These are phyloP conservation scores for Crossaster papposus DNA, from an alignment of 53 echinoderm and acorn worm genomes.

Conservation along the genomic window DNA sequence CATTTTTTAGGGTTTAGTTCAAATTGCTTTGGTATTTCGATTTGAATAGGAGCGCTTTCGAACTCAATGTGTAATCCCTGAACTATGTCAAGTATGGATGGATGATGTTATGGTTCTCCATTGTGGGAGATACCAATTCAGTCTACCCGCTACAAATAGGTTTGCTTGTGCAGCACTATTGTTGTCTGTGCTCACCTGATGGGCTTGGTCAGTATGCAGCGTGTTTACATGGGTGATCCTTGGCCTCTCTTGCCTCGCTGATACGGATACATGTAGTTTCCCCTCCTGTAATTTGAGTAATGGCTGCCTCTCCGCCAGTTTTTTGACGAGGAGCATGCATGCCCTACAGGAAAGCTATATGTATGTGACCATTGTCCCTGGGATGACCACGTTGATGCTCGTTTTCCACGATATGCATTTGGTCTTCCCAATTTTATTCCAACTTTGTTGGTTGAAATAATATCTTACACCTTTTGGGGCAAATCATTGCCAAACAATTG, in stretches of 20 bases:
- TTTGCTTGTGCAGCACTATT: conserved; percentile 2
- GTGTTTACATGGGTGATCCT: background rate
- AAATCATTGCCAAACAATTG: conserved; percentile 13
- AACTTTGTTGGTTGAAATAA: conserved; percentile 19
- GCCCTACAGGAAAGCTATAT: background rate
- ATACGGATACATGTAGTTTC: background rate
- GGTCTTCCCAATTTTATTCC: background rate
- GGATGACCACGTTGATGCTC: background rate
- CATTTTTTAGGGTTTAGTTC: background rate
- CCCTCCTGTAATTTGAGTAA: background rate
- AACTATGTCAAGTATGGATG: conserved; percentile 16
- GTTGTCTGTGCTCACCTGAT: conserved; percentile 7
- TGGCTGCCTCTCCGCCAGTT: conserved; percentile 4
- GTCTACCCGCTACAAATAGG: conserved; percentile 13
- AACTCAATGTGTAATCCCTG: conserved; percentile 23
- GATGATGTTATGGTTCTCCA: background rate
- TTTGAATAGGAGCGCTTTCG: background rate
- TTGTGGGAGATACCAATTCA: background rate
- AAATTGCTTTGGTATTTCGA: conserved; percentile 5
- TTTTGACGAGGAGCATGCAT: conserved; percentile 4
- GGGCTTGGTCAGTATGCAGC: background rate
- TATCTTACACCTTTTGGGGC: conserved; percentile 23
- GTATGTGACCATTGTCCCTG: conserved; percentile 1
- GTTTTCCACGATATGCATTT: background rate
- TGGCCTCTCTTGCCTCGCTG: conserved; percentile 10